Evolutionary conservation across 2,888 invertebrate species (phyloP).

Genomic region (Merodon equestris): DNA sequence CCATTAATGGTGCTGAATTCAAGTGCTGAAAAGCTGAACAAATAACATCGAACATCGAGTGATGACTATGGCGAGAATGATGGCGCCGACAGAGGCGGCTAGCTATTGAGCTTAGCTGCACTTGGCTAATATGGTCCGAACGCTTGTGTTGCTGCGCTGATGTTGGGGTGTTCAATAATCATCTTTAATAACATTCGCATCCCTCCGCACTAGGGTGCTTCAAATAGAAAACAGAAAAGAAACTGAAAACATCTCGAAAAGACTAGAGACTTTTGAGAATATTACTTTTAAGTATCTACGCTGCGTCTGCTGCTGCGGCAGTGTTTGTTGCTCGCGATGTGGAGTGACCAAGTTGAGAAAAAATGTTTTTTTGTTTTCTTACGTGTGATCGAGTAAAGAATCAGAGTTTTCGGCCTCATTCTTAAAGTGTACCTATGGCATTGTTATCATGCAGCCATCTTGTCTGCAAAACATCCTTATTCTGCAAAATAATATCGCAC

Average conservation of each 20-base stretch:
- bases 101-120: slow-evolving; percentile 64
- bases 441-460: no score
- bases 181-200: slow-evolving; percentile 65
- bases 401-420: no score
- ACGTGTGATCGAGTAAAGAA: no score
- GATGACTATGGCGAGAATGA: no score
- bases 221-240: slow-evolving; percentile 45
- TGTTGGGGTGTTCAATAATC: slow-evolving; percentile 56
- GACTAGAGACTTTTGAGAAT: slow-evolving; percentile 50
- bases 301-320: slow-evolving; percentile 45
- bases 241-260: slow-evolving; percentile 29
- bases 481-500: no score
- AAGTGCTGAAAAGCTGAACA: slow-evolving; percentile 66
- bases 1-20: slow-evolving; percentile 64
- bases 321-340: no score
- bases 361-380: no score
- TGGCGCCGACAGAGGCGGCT: slow-evolving; percentile 33
- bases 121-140: slow-evolving; percentile 61
- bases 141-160: slow-evolving; percentile 20
- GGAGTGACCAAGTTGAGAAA: no score
- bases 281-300: slow-evolving; percentile 57
- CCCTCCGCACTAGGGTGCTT: slow-evolving; percentile 51
- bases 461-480: no score
- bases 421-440: no score
- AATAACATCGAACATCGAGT: slow-evolving; percentile 56